Evolutionary conservation across 2,888 invertebrate species (phyloP), one percentile per base, ranked within the genome.

Genomic region (Miltochrista miniata): DNA sequence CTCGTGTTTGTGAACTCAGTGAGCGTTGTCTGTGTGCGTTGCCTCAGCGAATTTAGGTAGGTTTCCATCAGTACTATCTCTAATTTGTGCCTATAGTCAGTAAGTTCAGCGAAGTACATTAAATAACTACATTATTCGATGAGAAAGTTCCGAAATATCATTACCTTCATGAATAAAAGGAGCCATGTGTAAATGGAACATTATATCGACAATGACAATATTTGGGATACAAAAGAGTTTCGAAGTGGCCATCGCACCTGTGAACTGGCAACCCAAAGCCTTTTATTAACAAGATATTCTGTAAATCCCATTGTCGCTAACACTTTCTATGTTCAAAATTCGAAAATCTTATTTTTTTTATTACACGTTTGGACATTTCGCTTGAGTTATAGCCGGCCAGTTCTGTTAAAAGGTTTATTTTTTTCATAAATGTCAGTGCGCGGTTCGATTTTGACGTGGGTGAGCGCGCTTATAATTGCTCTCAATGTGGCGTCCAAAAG

Each of bases 221-320:
- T 34, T 44, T 35, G 11, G 13, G 12, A 31, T 14, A 39, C 13
- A 45, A 49, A 29, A 31, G 43, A 9, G 7, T 18, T 13, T 39
- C 29, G 13, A 52, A 48, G 49, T 45, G 35, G 13, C 42, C 51
- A 47, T 54, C 64, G 62, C 67, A 63, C 58, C 64, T 56, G 55
- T 56, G 52, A 51, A 47, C 52, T 53, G 44, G 54, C 51, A 48
- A 52, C 57, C 41, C 46, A 82, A 84, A 83, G 81, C 85, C 87
- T 5, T 88, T 86, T 90, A 89, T 89, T 90, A 91, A 91, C 91
- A 90, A 89, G 90, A 90, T 90, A 90, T 90, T 87, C 87, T 83
- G 86, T 85, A 90, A 88, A 89, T 88, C 83, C 90, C 76, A 90
- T 91, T 91, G 91, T 90, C 83, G 79, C 88, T 87, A 90, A 91